A percentile compares a stretch with the other conserved stretches of the same genome.
Conservation (phyloP, 2,888 invertebrate genomes). For the Epinotia ramella region DNA sequence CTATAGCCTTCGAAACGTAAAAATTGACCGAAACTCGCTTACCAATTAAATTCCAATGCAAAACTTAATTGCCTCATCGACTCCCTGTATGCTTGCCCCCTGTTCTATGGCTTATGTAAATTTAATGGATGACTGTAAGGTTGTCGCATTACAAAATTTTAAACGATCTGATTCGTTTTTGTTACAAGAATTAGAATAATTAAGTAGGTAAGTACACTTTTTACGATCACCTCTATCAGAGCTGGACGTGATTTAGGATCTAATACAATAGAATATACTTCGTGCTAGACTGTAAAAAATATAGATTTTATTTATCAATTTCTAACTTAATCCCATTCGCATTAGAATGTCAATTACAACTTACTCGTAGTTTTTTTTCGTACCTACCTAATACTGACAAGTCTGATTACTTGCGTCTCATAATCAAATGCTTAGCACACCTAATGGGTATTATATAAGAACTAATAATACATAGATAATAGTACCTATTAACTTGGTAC, state of each 20-base stretch:
- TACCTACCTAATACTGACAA: no score
- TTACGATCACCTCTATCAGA: constrained; percentile 21
- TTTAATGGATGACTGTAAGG: constrained; percentile 26
- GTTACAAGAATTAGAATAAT: constrained; percentile 17
- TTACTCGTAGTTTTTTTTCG: no score
- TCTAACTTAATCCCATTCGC: no score
- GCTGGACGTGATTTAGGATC: constrained; percentile 2
- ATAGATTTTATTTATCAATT: background rate
- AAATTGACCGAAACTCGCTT: no score
- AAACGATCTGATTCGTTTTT: constrained; percentile 26
- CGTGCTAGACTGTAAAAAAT: constrained; percentile 23
- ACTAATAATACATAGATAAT: no score
- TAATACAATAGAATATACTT: constrained; percentile 1
- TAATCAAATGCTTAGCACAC: no score
- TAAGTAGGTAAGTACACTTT: constrained; percentile 30
- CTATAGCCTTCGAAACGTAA: no score
- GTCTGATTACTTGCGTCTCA: no score
- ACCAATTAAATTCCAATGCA: background rate
- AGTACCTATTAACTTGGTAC: no score
- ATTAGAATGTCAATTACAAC: no score
- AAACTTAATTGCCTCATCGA: background rate
- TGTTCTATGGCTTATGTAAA: constrained; percentile 21
- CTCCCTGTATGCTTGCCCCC: background rate
- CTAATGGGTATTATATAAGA: no score
- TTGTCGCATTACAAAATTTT: constrained; percentile 27